phyloP scores from a whole-genome alignment of 2,113 vertebrate genomes.

The Microcebus lehilahytsara region DNA sequence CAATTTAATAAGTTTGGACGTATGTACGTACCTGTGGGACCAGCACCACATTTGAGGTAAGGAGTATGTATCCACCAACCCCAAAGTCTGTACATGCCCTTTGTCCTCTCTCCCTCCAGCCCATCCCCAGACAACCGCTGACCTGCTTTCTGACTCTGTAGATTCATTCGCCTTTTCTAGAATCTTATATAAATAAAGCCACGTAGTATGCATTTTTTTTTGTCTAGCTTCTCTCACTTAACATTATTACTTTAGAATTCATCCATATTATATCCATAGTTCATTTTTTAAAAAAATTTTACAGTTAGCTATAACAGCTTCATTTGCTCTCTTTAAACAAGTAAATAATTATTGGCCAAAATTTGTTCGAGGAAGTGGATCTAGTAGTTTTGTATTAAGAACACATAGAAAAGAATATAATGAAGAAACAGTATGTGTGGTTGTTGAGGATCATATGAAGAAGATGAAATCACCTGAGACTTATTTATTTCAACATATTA shows the following conservation, averaged over 20 bases:
- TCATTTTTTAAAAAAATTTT: background rate
- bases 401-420: background rate
- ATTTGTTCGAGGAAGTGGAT: background rate
- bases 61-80: rapidly evolving
- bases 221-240: background rate
- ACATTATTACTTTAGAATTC: background rate
- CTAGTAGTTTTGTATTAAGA: background rate
- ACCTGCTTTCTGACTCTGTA: background rate
- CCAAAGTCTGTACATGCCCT: no score
- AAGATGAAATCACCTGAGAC: background rate
- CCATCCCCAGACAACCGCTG: no score
- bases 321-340: background rate
- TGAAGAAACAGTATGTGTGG: background rate
- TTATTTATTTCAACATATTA: background rate
- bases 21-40: background rate
- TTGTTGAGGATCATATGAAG: background rate
- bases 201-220: rapidly evolving
- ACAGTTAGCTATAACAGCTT: background rate
- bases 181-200: background rate
- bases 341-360: background rate
- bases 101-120: background rate
- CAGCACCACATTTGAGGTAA: background rate
- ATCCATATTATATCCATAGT: background rate
- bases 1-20: background rate
- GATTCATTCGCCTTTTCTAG: background rate